A percentile compares a stretch with the other conserved stretches of the same genome.
phyloP scores from a whole-genome alignment of 2,113 vertebrate species.

The Ceyx cyanopectus region DNA sequence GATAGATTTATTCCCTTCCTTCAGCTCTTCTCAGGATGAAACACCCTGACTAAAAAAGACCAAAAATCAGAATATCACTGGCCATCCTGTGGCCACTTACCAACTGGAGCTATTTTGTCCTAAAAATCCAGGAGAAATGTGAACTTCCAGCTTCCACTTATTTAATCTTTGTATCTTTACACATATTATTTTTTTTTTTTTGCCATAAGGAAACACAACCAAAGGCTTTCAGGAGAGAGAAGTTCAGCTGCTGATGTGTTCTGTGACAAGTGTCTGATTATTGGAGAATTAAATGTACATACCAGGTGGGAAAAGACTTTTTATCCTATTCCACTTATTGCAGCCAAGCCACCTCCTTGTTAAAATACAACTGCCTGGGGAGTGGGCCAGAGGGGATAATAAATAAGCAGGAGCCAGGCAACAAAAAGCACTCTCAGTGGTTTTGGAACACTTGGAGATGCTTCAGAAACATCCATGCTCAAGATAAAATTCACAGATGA shows the following conservation, averaged over 20 bases:
- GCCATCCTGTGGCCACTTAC: not conserved
- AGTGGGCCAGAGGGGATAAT: not conserved
- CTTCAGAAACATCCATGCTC: not conserved
- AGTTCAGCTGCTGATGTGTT: not conserved
- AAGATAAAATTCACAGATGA: not conserved
- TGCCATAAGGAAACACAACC: not conserved
- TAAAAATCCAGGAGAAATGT: not conserved
- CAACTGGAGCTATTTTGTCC: not conserved
- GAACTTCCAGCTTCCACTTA: not conserved
- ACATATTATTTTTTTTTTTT: not conserved
- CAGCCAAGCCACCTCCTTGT: not conserved
- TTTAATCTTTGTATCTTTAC: not conserved
- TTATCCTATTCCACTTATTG: not conserved
- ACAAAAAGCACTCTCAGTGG: not conserved
- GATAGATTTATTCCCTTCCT: not conserved
- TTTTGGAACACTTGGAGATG: not conserved
- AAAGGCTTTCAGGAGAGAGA: not conserved
- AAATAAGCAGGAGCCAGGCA: not conserved
- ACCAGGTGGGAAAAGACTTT: not conserved
- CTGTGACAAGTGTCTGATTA: not conserved
- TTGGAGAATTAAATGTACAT: not conserved
- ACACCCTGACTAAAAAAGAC: rapidly evolving
- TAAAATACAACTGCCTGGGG: not conserved
- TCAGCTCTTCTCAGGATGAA: not conserved
- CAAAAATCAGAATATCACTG: not conserved